Percentiles rank a stretch among this genome's conserved stretches.
These are phyloP conservation scores for Ondatra zibethicus DNA, from an alignment of 2,113 vertebrate genomes.

Conservation along the genomic window DNA sequence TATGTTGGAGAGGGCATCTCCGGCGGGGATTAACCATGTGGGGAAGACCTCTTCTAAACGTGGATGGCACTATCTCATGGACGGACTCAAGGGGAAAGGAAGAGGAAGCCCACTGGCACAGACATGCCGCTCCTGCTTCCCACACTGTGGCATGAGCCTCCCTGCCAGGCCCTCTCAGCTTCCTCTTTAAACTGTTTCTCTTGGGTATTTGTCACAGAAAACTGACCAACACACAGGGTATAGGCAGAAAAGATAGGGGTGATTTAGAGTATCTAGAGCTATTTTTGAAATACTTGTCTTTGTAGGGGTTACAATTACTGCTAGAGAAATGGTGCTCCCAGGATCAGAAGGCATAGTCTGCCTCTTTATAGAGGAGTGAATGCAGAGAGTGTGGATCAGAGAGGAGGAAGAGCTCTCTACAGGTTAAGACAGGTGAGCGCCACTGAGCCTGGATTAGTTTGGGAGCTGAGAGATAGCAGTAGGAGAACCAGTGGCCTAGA, in stretches of 20 bases:
- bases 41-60: too few relatives aligned
- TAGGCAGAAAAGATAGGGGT: slow-evolving; percentile 5
- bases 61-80: neutral
- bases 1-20: neutral
- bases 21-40: neutral
- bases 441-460: neutral
- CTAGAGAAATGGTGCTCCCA: neutral
- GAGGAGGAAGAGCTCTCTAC: neutral
- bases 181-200: neutral
- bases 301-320: neutral
- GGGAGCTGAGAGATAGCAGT: neutral
- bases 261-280: neutral
- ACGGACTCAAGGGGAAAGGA: neutral
- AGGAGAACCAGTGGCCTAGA: neutral
- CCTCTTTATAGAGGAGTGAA: neutral
- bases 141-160: too few relatives aligned
- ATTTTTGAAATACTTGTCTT: neutral
- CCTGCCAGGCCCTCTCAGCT: neutral
- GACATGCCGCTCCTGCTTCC: neutral
- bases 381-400: neutral
- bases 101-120: neutral
- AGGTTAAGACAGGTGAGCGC: neutral
- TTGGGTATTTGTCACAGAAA: neutral
- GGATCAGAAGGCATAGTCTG: neutral
- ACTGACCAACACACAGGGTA: neutral